Evolutionary conservation across 1,140 invertebrate species (phyloP).

Genomic region (Brachionus rotundiformis): DNA sequence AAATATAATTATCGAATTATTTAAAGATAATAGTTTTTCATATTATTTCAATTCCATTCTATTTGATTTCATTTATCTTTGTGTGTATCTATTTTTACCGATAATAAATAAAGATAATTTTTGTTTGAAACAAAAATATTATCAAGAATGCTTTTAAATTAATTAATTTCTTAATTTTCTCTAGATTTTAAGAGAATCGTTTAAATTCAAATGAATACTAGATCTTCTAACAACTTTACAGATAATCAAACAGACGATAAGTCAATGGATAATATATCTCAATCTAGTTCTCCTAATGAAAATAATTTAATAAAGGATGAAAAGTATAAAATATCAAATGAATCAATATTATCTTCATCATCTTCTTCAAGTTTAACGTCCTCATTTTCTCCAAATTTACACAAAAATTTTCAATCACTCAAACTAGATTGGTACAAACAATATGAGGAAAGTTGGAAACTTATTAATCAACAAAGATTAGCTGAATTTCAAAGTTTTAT

Average conservation of each 20-base stretch:
- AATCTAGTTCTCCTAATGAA: slow-evolving; percentile 27
- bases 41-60: slow-evolving; percentile 34
- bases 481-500: slow-evolving; percentile 5
- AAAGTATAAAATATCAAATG: slow-evolving; percentile 13
- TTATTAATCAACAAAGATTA: slow-evolving; percentile 17
- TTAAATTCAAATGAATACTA: slow-evolving; percentile 25
- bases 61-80: slow-evolving; percentile 40
- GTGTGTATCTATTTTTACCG: background rate
- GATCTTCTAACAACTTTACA: background rate
- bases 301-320: slow-evolving; percentile 22
- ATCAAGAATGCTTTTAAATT: slow-evolving; percentile 28
- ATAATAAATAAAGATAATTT: slow-evolving; percentile 49
- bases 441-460: slow-evolving; percentile 27
- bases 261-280: slow-evolving; percentile 31
- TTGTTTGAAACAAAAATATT: background rate
- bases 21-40: slow-evolving; percentile 49
- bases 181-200: background rate
- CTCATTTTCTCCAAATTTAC: slow-evolving; percentile 8
- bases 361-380: background rate
- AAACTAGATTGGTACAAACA: slow-evolving; percentile 24
- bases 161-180: slow-evolving; percentile 41
- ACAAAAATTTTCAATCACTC: background rate
- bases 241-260: slow-evolving; percentile 1
- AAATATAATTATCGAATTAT: slow-evolving; percentile 51
- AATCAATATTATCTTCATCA: slow-evolving; percentile 28